A percentile compares a stretch with the other conserved stretches of the same genome.
Evolutionary conservation across 2,113 vertebrate genomes (phyloP).

Genomic region (Sorex araneus): DNA sequence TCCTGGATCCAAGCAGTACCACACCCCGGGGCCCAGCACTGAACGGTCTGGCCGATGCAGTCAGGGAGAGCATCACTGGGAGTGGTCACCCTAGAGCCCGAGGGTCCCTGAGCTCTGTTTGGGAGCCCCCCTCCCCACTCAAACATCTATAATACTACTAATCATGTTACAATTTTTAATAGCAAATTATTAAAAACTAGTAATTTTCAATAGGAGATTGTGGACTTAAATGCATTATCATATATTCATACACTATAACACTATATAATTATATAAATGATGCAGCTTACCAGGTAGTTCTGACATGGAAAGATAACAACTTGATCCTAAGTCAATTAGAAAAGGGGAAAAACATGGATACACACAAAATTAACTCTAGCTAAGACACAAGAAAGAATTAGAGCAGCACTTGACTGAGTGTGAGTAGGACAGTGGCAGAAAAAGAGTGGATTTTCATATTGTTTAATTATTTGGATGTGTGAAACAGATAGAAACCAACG

Average conservation of each 20-base stretch:
- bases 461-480: not conserved
- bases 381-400: not conserved
- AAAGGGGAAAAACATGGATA: not conserved
- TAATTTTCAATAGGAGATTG: not conserved
- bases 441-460: not conserved
- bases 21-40: no score
- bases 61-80: no score
- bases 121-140: no score
- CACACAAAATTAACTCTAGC: not conserved
- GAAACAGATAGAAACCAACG: not conserved
- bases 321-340: not conserved
- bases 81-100: no score
- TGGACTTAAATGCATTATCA: not conserved
- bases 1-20: no score
- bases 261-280: not conserved
- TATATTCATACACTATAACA: not conserved
- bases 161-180: not conserved
- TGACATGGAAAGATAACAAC: not conserved
- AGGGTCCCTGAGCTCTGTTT: no score
- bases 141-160: not conserved
- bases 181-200: not conserved
- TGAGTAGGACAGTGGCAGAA: not conserved
- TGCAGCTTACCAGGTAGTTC: not conserved
- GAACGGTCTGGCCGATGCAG: no score
- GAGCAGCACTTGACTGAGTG: no score